A percentile compares a stretch with the other conserved stretches of the same genome.
These are phyloP conservation scores for Spilosoma lubricipeda DNA, from an alignment of 2,888 invertebrate genomes.

Conservation along the genomic window DNA sequence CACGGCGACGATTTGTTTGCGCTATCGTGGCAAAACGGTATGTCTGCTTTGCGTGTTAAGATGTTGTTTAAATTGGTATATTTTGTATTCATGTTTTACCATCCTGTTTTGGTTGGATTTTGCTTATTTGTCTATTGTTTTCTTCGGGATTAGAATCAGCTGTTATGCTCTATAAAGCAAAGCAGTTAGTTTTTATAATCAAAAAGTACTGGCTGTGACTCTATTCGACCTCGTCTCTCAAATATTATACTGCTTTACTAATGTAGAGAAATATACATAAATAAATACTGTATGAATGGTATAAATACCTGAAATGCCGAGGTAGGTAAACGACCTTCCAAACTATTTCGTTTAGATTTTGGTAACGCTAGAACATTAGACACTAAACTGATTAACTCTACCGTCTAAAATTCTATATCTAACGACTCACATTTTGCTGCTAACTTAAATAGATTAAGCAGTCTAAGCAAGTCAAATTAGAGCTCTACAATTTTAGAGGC, in stretches of 20 bases:
- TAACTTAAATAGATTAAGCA: slow-evolving; percentile 5
- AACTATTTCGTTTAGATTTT: not conserved
- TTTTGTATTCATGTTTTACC: slow-evolving; percentile 11
- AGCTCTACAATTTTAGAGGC: not conserved
- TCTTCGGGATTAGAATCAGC: slow-evolving; percentile 17
- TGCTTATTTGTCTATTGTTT: slow-evolving; percentile 4
- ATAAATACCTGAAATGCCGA: not conserved
- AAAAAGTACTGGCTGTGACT: slow-evolving; percentile 4
- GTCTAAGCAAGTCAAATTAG: not conserved
- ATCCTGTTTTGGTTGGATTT: slow-evolving; percentile 17
- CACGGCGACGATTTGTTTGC: slow-evolving; percentile 83
- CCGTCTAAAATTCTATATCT: slow-evolving; percentile 3
- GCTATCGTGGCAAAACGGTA: slow-evolving; percentile 84
- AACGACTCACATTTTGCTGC: not conserved
- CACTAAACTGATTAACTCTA: slow-evolving; percentile 3
- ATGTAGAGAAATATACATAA: not conserved
- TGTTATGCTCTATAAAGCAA: slow-evolving; percentile 19
- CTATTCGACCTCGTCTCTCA: not conserved
- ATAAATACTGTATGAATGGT: not conserved
- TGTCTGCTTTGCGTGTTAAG: slow-evolving; percentile 44
- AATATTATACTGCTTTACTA: not conserved
- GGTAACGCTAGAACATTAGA: not conserved
- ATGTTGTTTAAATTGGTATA: slow-evolving; percentile 1
- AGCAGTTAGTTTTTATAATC: not conserved
- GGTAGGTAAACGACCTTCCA: not conserved